These are phyloP conservation scores for Zhuqinia jingwanae DNA, from an alignment of 2,888 invertebrate species.

Conservation along the genomic window DNA sequence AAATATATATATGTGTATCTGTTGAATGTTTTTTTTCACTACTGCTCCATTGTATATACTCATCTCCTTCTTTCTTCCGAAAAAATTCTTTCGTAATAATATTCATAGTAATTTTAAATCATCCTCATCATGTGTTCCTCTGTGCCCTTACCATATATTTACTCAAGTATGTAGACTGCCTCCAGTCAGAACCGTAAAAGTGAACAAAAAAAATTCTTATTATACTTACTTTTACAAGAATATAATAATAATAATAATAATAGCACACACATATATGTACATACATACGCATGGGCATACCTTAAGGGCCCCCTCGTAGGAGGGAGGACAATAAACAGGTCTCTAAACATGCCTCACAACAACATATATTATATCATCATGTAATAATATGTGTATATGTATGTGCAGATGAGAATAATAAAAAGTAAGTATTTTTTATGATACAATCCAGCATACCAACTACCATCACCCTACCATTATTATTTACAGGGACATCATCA, in stretches of 20 bases:
- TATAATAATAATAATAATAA: background rate
- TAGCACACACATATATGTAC: background rate
- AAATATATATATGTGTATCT: no score
- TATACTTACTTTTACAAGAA: no score
- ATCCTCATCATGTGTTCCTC: constrained; percentile 1
- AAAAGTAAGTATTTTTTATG: background rate
- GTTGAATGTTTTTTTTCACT: constrained; percentile 19
- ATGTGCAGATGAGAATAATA: no score
- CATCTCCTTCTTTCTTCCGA: background rate
- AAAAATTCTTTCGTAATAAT: background rate
- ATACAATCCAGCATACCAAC: background rate
- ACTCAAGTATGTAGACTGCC: constrained; percentile 41
- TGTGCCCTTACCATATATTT: background rate
- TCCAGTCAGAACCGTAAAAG: constrained; percentile 8
- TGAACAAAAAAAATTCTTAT: background rate
- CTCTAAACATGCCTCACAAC: background rate
- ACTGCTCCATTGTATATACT: no score
- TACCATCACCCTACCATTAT: constrained; percentile 6
- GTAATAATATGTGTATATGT: no score
- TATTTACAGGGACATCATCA: background rate
- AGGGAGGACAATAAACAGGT: constrained; percentile 5
- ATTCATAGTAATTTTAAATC: background rate
- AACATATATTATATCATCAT: background rate
- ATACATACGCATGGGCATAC: background rate
- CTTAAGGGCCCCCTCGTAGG: constrained; percentile 29